phyloP scores from a whole-genome alignment of 2,888 invertebrate species.

The Cecidostiba fungosa region DNA sequence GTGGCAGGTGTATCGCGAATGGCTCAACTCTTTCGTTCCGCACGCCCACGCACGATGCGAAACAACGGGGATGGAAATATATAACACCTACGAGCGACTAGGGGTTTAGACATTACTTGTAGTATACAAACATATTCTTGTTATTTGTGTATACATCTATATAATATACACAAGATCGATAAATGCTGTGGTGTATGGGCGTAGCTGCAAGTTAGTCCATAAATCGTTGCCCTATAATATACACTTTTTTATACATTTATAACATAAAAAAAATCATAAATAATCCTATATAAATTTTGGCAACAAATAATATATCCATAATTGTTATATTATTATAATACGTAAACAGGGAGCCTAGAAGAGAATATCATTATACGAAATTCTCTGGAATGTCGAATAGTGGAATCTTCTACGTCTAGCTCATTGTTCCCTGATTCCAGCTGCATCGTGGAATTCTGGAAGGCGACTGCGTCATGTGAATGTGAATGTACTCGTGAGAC shows the following conservation, averaged over 20 bases:
- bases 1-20: conserved; percentile 71
- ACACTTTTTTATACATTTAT: too few relatives aligned
- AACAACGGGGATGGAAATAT: conserved; percentile 11
- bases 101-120: conserved; percentile 10
- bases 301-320: too few relatives aligned
- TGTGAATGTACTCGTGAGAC: conserved; percentile 16
- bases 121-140: background rate
- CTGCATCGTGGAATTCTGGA: conserved; percentile 69
- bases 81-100: background rate
- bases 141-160: background rate
- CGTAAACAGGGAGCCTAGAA: too few relatives aligned
- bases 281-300: too few relatives aligned
- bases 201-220: too few relatives aligned
- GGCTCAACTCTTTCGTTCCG: conserved; percentile 68
- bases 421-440: conserved; percentile 68
- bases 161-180: background rate
- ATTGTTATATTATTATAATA: too few relatives aligned
- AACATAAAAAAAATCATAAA: too few relatives aligned
- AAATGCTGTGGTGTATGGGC: too few relatives aligned
- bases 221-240: too few relatives aligned
- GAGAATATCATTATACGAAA: background rate
- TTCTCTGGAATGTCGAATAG: background rate
- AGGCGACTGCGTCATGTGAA: conserved; percentile 52
- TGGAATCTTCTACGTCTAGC: conserved; percentile 5
- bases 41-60: conserved; percentile 34